A percentile compares a stretch with the other conserved stretches of the same genome.
phyloP scores from a whole-genome alignment of 1,140 invertebrate species.

The Batillaria attramentaria region DNA sequence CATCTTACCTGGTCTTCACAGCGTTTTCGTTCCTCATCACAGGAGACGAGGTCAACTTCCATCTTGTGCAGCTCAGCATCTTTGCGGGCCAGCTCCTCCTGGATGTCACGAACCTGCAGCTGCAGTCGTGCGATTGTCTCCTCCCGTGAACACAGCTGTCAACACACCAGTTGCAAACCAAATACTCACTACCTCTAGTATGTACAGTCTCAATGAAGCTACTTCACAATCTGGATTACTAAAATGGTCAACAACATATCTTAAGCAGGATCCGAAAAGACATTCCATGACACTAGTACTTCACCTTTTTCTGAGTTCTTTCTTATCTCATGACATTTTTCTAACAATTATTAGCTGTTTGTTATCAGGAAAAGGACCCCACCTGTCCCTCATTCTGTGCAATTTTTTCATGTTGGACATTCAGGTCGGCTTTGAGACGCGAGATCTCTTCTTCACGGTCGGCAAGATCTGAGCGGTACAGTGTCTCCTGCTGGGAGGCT shows the following conservation, averaged over 20 bases:
- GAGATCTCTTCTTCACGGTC: constrained; percentile 65
- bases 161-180: neutral
- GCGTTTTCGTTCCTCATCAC: constrained; percentile 58
- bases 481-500: constrained; percentile 61
- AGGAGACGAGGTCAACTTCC: constrained; percentile 55
- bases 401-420: constrained; percentile 64
- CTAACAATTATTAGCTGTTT: neutral
- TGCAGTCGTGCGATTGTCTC: constrained; percentile 62
- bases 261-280: too few relatives aligned
- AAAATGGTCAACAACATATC: too few relatives aligned
- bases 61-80: constrained; percentile 57
- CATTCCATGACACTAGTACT: too few relatives aligned
- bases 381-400: constrained; percentile 64
- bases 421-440: constrained; percentile 62
- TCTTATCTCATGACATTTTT: constrained; percentile 3
- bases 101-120: constrained; percentile 49
- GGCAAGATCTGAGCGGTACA: constrained; percentile 60
- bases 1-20: constrained; percentile 58
- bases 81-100: constrained; percentile 50
- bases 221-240: too few relatives aligned
- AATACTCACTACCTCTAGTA: too few relatives aligned
- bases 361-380: neutral
- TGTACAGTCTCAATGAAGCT: too few relatives aligned
- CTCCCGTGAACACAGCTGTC: constrained; percentile 62
- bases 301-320: too few relatives aligned